These are phyloP conservation scores for Pachycephala philippinensis DNA, from an alignment of 2,113 vertebrate genomes.

Conservation along the genomic window DNA sequence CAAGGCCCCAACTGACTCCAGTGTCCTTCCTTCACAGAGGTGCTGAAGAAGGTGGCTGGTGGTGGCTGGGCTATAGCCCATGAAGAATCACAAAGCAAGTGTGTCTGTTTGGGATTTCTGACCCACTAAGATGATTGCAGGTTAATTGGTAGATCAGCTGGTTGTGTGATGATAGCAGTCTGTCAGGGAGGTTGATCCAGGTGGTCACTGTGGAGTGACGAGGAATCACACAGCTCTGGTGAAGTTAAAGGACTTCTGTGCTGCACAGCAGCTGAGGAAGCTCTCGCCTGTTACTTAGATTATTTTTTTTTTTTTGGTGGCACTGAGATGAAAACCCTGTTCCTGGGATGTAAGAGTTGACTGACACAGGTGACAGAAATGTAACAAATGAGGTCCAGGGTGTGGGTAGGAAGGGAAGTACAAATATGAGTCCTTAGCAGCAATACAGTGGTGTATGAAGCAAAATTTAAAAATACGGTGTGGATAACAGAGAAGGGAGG, in stretches of 20 bases:
- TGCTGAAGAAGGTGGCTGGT: not conserved
- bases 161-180: not conserved
- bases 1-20: not conserved
- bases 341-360: fast-evolving
- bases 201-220: fast-evolving
- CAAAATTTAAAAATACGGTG: not conserved
- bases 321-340: not conserved
- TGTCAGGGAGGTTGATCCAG: not conserved
- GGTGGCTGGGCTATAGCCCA: not conserved
- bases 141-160: not conserved
- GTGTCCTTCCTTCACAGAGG: not conserved
- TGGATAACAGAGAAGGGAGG: not conserved
- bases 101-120: not conserved
- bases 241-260: not conserved
- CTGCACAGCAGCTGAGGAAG: not conserved
- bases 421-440: not conserved
- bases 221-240: not conserved
- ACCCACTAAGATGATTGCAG: not conserved
- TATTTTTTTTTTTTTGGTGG: not conserved
- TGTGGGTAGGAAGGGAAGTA: not conserved
- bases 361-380: not conserved
- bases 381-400: not conserved
- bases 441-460: not conserved
- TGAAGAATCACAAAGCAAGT: not conserved
- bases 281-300: not conserved